Evolutionary conservation across 2,113 vertebrate genomes (phyloP).

Genomic region (Megatriorchis doriae): DNA sequence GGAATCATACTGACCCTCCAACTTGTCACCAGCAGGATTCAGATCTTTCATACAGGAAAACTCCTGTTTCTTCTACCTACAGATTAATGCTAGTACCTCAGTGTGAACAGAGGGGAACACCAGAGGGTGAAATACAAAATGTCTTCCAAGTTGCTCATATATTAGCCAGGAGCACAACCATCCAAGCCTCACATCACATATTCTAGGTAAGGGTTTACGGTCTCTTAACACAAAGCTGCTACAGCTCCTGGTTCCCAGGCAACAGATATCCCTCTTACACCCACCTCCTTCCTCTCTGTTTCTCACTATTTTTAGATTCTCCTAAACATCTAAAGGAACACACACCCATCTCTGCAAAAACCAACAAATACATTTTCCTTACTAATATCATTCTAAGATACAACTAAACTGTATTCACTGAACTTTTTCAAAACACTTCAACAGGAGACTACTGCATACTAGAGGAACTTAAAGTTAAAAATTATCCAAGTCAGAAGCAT

Average conservation of each 20-base stretch:
- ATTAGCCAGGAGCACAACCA: not conserved
- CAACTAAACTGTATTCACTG: not conserved
- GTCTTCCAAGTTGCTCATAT: not conserved
- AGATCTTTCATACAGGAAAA: not conserved
- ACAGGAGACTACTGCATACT: not conserved
- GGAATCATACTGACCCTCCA: not conserved
- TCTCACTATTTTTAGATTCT: not conserved
- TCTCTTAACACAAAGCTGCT: not conserved
- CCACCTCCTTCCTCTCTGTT: not conserved
- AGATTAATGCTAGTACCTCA: not conserved
- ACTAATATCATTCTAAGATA: not conserved
- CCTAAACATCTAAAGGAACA: not conserved
- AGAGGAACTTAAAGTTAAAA: not conserved
- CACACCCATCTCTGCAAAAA: not conserved
- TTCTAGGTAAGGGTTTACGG: not conserved
- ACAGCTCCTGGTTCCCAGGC: not conserved
- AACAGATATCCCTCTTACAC: not conserved
- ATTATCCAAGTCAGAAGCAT: not conserved
- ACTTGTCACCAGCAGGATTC: not conserved
- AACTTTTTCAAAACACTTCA: not conserved
- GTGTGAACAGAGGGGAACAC: not conserved
- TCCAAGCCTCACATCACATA: not conserved
- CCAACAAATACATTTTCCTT: not conserved
- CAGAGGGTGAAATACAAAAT: not conserved
- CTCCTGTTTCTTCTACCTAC: not conserved